phyloP scores from a whole-genome alignment of 1,140 invertebrate species.

The Drosophila mauritiana region DNA sequence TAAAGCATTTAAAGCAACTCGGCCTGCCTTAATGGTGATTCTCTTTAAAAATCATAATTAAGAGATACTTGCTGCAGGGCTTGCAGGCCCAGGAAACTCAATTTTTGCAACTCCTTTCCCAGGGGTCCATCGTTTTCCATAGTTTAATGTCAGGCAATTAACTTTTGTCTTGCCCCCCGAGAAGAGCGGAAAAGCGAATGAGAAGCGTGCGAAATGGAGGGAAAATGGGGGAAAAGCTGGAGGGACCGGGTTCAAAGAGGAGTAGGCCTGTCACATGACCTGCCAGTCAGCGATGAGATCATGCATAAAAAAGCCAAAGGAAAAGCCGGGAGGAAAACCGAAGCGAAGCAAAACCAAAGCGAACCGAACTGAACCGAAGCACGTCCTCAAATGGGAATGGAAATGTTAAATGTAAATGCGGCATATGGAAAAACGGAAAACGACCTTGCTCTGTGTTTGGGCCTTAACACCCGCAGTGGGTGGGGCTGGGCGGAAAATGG shows the following conservation, averaged over 20 bases:
- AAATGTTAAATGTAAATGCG: slow-evolving; percentile 82
- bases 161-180: slow-evolving; percentile 69
- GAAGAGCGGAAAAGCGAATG: slow-evolving; percentile 14
- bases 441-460: slow-evolving; percentile 80
- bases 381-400: slow-evolving; percentile 66
- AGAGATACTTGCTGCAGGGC: slow-evolving; percentile 25
- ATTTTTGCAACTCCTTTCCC: slow-evolving; percentile 5
- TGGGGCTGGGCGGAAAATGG: slow-evolving; percentile 8
- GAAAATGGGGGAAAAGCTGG: slow-evolving; percentile 1
- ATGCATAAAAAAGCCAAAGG: slow-evolving; percentile 77
- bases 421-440: slow-evolving; percentile 69
- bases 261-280: slow-evolving; percentile 50
- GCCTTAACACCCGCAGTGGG: slow-evolving; percentile 64
- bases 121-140: slow-evolving; percentile 62
- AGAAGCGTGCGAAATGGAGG: slow-evolving; percentile 7
- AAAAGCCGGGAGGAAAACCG: slow-evolving; percentile 41
- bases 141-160: slow-evolving; percentile 82
- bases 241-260: slow-evolving; percentile 7
- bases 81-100: slow-evolving; percentile 16
- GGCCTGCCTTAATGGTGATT: slow-evolving; percentile 21
- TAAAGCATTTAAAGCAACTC: slow-evolving; percentile 22
- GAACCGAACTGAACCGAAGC: slow-evolving; percentile 49
- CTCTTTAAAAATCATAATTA: slow-evolving; percentile 45
- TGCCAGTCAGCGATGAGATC: slow-evolving; percentile 81
- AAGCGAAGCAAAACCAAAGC: slow-evolving; percentile 18